These are phyloP conservation scores for Amorpha juglandis DNA, from an alignment of 2,888 invertebrate genomes.

Conservation along the genomic window DNA sequence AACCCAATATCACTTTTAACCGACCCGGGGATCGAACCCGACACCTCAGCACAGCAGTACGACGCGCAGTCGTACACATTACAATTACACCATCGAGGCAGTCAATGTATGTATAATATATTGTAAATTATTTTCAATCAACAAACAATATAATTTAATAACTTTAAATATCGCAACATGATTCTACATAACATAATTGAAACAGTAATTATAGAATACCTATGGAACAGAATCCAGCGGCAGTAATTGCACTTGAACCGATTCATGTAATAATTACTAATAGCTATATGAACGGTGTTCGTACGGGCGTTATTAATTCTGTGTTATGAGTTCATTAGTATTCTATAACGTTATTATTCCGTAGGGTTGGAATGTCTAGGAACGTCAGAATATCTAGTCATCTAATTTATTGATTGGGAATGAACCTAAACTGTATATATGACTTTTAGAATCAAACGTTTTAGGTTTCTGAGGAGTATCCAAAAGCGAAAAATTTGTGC, in stretches of 20 bases:
- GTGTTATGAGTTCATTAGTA: neutral
- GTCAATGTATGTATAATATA: too few relatives aligned
- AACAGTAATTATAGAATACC: conserved; percentile 3
- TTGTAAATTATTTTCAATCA: neutral
- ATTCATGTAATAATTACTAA: neutral
- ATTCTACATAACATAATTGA: neutral
- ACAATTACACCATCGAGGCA: too few relatives aligned
- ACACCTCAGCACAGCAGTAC: too few relatives aligned
- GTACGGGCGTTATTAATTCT: neutral
- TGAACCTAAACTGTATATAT: too few relatives aligned
- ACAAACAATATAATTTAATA: neutral
- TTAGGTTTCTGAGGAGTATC: too few relatives aligned
- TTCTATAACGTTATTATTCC: neutral
- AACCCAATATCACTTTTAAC: too few relatives aligned
- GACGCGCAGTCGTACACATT: too few relatives aligned
- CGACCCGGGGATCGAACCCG: too few relatives aligned
- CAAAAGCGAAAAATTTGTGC: too few relatives aligned
- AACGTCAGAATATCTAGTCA: neutral
- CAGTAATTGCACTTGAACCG: conserved; percentile 20
- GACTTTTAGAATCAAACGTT: too few relatives aligned
- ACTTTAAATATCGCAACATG: neutral
- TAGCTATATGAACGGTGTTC: neutral
- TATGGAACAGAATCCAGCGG: conserved; percentile 1
- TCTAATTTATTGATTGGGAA: too few relatives aligned
- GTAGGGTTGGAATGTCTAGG: neutral